Conservation (phyloP, 2,888 invertebrate genomes). For the Drosophila mayaguana region DNA sequence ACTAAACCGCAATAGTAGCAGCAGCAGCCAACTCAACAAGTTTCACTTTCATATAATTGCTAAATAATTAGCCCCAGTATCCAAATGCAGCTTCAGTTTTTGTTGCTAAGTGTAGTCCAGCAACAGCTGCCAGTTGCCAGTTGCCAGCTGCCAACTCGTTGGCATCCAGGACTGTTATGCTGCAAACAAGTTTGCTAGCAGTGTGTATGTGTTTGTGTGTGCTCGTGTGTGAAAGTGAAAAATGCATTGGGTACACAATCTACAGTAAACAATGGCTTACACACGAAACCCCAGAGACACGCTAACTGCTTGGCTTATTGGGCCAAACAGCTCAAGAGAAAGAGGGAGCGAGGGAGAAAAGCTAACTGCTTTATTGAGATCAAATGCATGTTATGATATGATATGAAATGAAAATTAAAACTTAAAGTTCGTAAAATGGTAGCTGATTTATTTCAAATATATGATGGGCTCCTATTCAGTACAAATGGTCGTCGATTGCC, state of each 20-base stretch:
- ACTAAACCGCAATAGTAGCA: conserved; percentile 26
- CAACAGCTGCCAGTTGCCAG: conserved; percentile 34
- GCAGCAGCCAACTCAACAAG: conserved; percentile 36
- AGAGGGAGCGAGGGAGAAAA: not conserved
- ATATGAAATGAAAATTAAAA: conserved; percentile 1
- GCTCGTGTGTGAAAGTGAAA: conserved; percentile 63
- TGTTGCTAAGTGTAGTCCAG: conserved; percentile 34
- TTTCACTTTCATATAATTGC: conserved; percentile 81
- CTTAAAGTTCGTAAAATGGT: not conserved
- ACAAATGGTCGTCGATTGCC: not conserved
- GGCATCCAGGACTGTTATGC: conserved; percentile 44
- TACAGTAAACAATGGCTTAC: conserved; percentile 24
- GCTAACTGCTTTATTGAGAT: conserved; percentile 20
- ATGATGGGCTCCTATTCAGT: not conserved
- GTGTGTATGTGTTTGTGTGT: conserved; percentile 9
- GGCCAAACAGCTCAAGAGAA: conserved; percentile 26
- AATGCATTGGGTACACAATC: conserved; percentile 45
- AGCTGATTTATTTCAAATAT: no score
- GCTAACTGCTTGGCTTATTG: conserved; percentile 40
- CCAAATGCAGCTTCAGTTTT: conserved; percentile 42
- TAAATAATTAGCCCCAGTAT: conserved; percentile 63
- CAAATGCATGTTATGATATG: conserved; percentile 11
- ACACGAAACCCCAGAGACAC: conserved; percentile 39
- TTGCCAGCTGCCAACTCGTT: conserved; percentile 46
- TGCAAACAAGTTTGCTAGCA: conserved; percentile 50